Base-by-base conservation (phyloP, 37 sponge, comb jelly and placozoan genomes). In the Chondrilla cf. caribensis region DNA sequence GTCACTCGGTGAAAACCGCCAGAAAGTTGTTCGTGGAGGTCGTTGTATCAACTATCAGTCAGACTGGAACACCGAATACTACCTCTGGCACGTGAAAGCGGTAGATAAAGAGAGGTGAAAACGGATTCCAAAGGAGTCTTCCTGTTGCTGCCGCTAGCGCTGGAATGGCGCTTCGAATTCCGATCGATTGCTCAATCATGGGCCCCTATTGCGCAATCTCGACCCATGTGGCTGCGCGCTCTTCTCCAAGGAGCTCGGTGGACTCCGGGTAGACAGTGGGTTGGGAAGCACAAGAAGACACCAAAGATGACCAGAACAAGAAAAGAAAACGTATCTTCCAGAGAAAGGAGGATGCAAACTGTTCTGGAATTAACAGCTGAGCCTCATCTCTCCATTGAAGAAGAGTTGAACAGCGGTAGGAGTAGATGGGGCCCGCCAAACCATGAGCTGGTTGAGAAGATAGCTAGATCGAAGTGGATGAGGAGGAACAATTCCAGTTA, bases 231-330 rank as follows among this genome's bases (percentile, higher is more conserved):
- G 79, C 73, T 92, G 32, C 19, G 58, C 0, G 0, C 22, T 42
- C 0, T 85, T 0, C 36, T 88, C 70, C 73, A 84, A 8, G 78
- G 85, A 58, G 78, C 86, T 25, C 59, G 92, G 25, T 82, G 75
- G 37, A 83, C 81, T 36, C 92, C 92, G 7, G 92, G 92, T 6
- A 78, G 58, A 28, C 92, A 92, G 58, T 88, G 89, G 89, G 83
- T 75, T 7, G 92, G 92, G 28, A 92, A 92, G 70, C 83, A 92
- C 79, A 78, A 86, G 58, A 85, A 54, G 47, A 38, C 62, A 11
- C 28, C 42, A 32, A 92, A 92, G 57, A 80, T 92, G 83, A 92
- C 92, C 21, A 28, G 17, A n/a, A 80, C 86, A 0, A 68, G 58
- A 43, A 70, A 77, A 32, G 24, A 60, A 3, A 88, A 82, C 33